Evolutionary conservation across 1,140 invertebrate genomes (phyloP).

Genomic region (Mercenaria mercenaria): DNA sequence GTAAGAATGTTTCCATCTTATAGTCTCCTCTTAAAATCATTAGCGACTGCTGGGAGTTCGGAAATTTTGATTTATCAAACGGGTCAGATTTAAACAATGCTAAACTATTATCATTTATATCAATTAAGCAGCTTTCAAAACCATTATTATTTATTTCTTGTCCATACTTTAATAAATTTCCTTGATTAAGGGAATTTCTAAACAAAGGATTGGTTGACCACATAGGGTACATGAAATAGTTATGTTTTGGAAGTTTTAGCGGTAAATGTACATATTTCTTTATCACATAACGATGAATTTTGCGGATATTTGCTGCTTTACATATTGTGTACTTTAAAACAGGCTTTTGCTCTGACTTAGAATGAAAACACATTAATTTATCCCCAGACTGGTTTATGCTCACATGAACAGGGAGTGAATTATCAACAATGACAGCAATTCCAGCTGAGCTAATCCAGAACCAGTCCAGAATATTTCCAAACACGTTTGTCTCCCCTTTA

Average conservation of each 20-base stretch:
- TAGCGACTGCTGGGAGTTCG: conserved; percentile 88
- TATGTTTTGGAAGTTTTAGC: conserved; percentile 89
- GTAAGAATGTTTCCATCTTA: conserved; percentile 92
- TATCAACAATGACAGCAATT: conserved; percentile 78
- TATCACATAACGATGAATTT: conserved; percentile 74
- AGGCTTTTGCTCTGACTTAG: conserved; percentile 61
- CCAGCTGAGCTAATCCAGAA: conserved; percentile 78
- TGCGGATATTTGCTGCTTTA: conserved; percentile 72
- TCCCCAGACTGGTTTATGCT: conserved; percentile 77
- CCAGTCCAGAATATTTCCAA: conserved; percentile 69
- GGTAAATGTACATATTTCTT: conserved; percentile 76
- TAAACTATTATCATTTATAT: conserved; percentile 93
- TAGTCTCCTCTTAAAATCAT: conserved; percentile 88
- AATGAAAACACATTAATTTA: conserved; percentile 74
- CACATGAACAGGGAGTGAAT: conserved; percentile 77
- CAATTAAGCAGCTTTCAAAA: conserved; percentile 92
- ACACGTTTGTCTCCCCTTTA: conserved; percentile 70
- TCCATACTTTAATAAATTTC: conserved; percentile 90
- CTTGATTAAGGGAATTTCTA: conserved; percentile 89
- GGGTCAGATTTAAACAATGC: conserved; percentile 91
- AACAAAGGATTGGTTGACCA: conserved; percentile 97
- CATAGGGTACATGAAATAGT: conserved; percentile 92
- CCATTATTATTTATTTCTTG: conserved; percentile 89
- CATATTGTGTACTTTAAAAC: conserved; percentile 77
- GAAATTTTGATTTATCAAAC: conserved; percentile 91